Evolutionary conservation across 1,140 invertebrate species (phyloP).

Genomic region (Archivesica marissinica): DNA sequence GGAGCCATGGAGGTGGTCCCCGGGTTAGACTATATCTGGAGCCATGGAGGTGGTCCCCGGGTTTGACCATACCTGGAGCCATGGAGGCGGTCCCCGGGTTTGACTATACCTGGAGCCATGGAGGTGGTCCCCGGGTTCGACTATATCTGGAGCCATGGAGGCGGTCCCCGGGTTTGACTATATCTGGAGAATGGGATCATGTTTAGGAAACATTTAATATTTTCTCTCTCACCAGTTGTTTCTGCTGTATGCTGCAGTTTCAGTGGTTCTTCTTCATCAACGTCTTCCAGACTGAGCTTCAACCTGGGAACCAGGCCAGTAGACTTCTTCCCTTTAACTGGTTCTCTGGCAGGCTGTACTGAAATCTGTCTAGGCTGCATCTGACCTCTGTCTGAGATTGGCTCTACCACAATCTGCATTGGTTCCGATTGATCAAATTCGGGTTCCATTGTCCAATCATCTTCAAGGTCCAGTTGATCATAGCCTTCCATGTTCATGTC

Average conservation of each 20-base stretch:
- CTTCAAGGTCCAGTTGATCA: slow-evolving; percentile 49
- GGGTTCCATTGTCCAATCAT: slow-evolving; percentile 9
- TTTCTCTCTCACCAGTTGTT: slow-evolving; percentile 64
- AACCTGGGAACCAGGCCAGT: slow-evolving; percentile 39
- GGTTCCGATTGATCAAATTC: not conserved
- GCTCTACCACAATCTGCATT: not conserved
- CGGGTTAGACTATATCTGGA: no score
- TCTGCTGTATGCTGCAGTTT: slow-evolving; percentile 64
- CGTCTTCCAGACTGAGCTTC: slow-evolving; percentile 46
- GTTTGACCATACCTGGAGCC: no score
- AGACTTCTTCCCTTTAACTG: slow-evolving; percentile 4
- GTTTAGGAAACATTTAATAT: no score
- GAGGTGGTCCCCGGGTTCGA: no score
- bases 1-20: no score
- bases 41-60: no score
- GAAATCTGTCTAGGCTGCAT: slow-evolving; percentile 4
- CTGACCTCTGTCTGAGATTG: not conserved
- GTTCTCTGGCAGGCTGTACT: slow-evolving; percentile 9
- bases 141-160: no score
- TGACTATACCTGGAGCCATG: no score
- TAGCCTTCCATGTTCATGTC: slow-evolving; percentile 14
- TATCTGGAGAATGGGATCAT: no score
- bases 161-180: no score
- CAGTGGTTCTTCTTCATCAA: slow-evolving; percentile 47
- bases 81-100: no score